A percentile compares a stretch with the other conserved stretches of the same genome.
Conservation (phyloP, 1,140 invertebrate genomes). For the Tetramorium simillimum region DNA sequence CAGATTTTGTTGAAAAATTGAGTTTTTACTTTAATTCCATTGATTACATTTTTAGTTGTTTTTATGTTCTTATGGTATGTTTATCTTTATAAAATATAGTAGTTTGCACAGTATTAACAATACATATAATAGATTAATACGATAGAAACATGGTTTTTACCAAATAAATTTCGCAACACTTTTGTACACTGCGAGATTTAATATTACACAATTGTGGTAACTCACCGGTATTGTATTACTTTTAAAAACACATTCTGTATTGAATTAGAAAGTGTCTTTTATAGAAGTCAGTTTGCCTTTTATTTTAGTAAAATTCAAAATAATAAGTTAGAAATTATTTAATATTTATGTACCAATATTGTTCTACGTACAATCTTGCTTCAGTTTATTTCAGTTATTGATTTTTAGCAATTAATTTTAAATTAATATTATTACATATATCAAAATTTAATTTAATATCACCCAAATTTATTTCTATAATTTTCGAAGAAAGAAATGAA, state of each 20-base stretch:
- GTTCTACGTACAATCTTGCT: background rate
- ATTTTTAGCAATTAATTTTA: background rate
- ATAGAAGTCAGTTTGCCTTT: background rate
- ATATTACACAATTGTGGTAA: background rate
- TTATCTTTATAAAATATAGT: background rate
- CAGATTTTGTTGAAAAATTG: background rate
- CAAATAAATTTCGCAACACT: background rate
- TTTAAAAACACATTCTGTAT: background rate
- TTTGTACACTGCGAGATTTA: background rate
- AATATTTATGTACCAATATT: background rate
- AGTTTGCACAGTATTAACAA: background rate
- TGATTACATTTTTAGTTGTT: constrained; percentile 9
- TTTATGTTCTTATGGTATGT: background rate
- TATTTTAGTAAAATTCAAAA: background rate
- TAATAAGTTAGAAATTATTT: background rate
- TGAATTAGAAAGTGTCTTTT: background rate
- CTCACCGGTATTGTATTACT: background rate
- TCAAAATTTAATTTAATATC: background rate
- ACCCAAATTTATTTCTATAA: background rate
- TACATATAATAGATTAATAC: background rate
- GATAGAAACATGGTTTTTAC: background rate
- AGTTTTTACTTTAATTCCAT: constrained; percentile 15
- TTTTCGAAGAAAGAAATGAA: background rate
- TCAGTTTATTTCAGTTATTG: background rate
- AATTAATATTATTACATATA: background rate